Evolutionary conservation across 2,797 vertebrate species (phyloP), one percentile per base, ranked within the genome.

Genomic region (Dendrocincla tyrannina): DNA sequence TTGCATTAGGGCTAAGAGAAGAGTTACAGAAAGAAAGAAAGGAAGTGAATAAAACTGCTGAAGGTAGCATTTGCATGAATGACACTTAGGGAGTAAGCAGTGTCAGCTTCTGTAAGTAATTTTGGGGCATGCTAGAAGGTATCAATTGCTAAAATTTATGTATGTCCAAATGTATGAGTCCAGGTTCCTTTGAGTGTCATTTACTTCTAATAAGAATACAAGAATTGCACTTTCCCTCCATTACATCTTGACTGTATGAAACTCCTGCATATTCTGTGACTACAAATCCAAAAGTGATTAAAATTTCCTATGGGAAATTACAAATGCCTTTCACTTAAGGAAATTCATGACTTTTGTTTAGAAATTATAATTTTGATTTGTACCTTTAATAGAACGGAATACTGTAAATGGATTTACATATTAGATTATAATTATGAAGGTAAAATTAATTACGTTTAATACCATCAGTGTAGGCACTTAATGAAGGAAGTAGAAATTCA

Each of bases 371-470:
- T 94, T 94, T 95, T 93, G 76, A 96, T 96, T 96, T 93, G 88
- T 88, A 79, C 59, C 32, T 95, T 90, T 95, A 95, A 93, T 93
- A 95, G 91, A 95, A 93, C 62, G 62, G 70, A 93, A 93, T 82
- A 76, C 66, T 85, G 63, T 94, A 93, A 95, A 90, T 82, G 50
- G 28, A 96, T 95, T 95, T 91, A 90, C 95, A 97, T 97, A 94
- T 95, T 95, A 94, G 85, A 94, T 97, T 95, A 86, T 96, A 95
- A 96, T 94, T 91, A 95, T 59, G 88, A 93, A 90, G 66, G 59
- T 76, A 55, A 93, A 97, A 95, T 94, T 93, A 97, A 97, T 96
- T 96, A 85, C 70, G 79, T 82, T 90, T 94, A 95, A 95, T 94
- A 77, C 28, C 27, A 7, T 79, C 80, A 88, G 69, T 67, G 90